These are phyloP conservation scores for Cromileptes altivelis DNA, from an alignment of 2,113 vertebrate genomes.

Conservation along the genomic window DNA sequence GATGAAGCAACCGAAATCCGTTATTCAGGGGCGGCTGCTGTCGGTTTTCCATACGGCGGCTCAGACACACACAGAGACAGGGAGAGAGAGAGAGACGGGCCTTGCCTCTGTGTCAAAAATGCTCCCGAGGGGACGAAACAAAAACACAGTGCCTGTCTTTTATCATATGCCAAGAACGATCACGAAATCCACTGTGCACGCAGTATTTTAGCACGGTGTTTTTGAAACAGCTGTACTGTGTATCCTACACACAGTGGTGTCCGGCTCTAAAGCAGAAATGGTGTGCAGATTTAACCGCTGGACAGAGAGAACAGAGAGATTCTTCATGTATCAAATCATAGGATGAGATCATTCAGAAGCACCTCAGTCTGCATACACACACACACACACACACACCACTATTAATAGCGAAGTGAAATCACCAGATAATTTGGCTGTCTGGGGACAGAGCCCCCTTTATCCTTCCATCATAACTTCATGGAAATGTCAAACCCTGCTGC, in stretches of 20 bases:
- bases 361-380: constrained; percentile 46
- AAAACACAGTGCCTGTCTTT: constrained; percentile 12
- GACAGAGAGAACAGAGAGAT: constrained; percentile 59
- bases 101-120: constrained; percentile 38
- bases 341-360: constrained; percentile 79
- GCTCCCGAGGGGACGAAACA: constrained; percentile 1
- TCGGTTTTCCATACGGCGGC: constrained; percentile 35
- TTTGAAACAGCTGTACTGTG: neutral
- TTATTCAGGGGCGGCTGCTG: constrained; percentile 72
- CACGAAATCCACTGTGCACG: neutral
- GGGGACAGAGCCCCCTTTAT: constrained; percentile 44
- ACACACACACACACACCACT: constrained; percentile 40
- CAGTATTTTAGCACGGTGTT: neutral
- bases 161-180: neutral
- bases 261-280: constrained; percentile 16
- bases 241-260: neutral
- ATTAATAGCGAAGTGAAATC: constrained; percentile 73
- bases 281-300: constrained; percentile 42
- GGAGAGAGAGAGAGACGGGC: constrained; percentile 27
- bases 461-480: constrained; percentile 34
- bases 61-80: neutral
- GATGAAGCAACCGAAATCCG: constrained; percentile 55
- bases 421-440: constrained; percentile 57
- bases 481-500: constrained; percentile 38
- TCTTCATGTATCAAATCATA: constrained; percentile 76